A percentile compares a stretch with the other conserved stretches of the same genome.
Evolutionary conservation across 64 coral and sea anemone species (phyloP).

Genomic region (Stylophora pistillata): DNA sequence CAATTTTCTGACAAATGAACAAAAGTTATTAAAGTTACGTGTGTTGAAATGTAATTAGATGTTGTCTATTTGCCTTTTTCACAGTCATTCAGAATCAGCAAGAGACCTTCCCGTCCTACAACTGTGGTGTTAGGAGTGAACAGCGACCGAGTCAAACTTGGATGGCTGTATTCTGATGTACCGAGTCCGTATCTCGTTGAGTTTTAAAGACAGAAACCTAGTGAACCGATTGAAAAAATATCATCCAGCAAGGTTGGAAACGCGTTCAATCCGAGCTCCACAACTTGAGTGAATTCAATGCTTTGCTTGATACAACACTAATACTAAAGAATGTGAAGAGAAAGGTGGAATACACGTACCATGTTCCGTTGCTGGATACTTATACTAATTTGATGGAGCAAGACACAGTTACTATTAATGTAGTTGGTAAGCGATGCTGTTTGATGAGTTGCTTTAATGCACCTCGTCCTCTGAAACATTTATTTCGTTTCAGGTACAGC

Average conservation of each 20-base stretch:
- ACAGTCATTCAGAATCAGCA: not conserved
- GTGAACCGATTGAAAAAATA: not conserved
- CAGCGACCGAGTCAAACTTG: not conserved
- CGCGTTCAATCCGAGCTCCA: not conserved
- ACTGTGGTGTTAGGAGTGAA: not conserved
- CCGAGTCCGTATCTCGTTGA: not conserved
- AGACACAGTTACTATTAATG: no score
- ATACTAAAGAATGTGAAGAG: not conserved
- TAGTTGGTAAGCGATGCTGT: not conserved
- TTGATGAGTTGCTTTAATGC: no score
- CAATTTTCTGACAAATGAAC: no score
- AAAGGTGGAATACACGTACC: not conserved
- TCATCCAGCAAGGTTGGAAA: not conserved
- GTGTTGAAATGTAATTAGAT: no score
- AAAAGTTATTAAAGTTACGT: no score
- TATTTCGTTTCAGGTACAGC: no score
- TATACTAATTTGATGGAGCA: no score
- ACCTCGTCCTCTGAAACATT: no score
- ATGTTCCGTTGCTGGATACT: no score
- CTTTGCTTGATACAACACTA: not conserved
- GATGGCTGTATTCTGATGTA: not conserved
- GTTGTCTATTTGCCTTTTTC: not conserved
- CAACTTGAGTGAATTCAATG: not conserved
- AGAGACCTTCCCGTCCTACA: not conserved
- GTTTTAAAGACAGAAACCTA: not conserved